These are phyloP conservation scores for Etia nguti DNA, from an alignment of 2,113 vertebrate species.

Conservation along the genomic window DNA sequence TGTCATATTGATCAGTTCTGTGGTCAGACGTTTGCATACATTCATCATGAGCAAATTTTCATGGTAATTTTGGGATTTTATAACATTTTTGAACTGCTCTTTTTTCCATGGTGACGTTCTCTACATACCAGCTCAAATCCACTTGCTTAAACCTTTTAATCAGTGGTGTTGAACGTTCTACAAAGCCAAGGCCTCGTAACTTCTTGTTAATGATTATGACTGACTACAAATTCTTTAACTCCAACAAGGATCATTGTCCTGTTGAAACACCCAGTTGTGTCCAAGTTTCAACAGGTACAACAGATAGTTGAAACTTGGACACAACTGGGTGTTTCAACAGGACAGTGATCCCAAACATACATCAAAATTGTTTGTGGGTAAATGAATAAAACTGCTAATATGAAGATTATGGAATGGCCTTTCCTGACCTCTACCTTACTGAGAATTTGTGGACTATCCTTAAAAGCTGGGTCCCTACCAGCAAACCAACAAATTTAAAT, in stretches of 20 bases:
- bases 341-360: background rate
- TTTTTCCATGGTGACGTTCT: background rate
- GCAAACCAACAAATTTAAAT: background rate
- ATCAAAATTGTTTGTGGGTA: background rate
- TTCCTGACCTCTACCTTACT: accelerated
- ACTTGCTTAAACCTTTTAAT: background rate
- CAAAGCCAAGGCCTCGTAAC: background rate
- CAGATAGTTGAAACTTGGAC: accelerated
- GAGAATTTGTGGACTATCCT: background rate
- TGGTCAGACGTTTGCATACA: background rate
- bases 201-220: background rate
- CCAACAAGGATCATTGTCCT: background rate
- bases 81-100: no score
- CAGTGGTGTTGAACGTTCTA: background rate
- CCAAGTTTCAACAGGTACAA: background rate
- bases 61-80: background rate
- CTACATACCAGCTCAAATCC: background rate
- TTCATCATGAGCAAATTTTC: background rate
- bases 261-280: background rate
- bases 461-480: background rate
- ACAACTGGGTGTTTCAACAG: background rate
- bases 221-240: background rate
- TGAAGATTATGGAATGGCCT: background rate
- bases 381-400: background rate
- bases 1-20: background rate